Percentiles rank a stretch among this genome's conserved stretches.
Evolutionary conservation across 1,140 invertebrate genomes (phyloP).

Genomic region (Hypsibius dujardini): DNA sequence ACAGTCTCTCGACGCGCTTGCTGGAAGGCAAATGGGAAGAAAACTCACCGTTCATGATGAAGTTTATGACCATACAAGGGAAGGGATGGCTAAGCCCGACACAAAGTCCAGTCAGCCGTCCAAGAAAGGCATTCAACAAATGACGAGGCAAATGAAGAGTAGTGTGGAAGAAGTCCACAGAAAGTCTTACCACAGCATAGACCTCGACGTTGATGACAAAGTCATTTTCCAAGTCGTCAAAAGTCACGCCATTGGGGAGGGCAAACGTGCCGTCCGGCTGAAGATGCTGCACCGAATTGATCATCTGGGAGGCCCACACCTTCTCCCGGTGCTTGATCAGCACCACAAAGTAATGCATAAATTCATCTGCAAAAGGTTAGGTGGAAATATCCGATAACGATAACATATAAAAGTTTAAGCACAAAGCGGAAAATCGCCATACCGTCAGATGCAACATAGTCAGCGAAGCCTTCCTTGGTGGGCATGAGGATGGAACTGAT

Average conservation of each 20-base stretch:
- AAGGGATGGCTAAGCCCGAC: not conserved
- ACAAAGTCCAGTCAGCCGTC: not conserved
- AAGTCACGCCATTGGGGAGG: not conserved
- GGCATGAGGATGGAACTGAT: not conserved
- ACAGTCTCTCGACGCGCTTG: not conserved
- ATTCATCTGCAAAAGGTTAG: not conserved
- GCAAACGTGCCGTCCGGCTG: constrained; percentile 5
- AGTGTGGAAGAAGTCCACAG: not conserved
- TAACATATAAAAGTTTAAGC: not conserved
- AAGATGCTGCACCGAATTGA: constrained; percentile 5
- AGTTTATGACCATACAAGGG: not conserved
- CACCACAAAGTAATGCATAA: constrained; percentile 6
- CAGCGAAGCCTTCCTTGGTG: constrained; percentile 5
- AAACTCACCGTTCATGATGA: not conserved
- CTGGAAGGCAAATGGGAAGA: constrained; percentile 2
- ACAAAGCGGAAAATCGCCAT: not conserved
- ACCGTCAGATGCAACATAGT: not conserved
- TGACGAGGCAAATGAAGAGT: not conserved
- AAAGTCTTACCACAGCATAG: not conserved
- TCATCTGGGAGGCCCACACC: not conserved
- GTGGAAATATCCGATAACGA: not conserved
- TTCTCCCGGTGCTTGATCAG: not conserved
- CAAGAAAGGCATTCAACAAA: not conserved
- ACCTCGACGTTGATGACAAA: constrained; percentile 9
- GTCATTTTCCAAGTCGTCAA: constrained; percentile 10